phyloP scores from a whole-genome alignment of 2,797 vertebrate species.

The Discoglossus pictus region DNA sequence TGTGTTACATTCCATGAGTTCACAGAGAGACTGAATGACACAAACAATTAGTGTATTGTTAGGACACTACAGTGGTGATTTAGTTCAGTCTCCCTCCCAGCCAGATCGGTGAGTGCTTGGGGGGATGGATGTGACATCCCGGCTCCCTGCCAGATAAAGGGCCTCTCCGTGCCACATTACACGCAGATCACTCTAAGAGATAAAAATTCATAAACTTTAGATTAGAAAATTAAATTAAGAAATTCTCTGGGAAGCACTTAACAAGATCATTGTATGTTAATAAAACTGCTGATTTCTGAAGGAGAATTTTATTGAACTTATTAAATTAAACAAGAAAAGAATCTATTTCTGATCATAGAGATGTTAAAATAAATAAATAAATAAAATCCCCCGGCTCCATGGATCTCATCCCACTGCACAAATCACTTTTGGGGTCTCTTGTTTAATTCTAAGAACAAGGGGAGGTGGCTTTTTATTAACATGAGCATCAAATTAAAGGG shows the following conservation, averaged over 20 bases:
- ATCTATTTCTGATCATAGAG: slow-evolving; percentile 34
- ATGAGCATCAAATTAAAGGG: too few relatives aligned
- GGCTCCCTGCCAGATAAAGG: background rate
- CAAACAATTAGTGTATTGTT: too few relatives aligned
- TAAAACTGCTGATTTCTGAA: slow-evolving; percentile 41
- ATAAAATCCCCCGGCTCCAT: too few relatives aligned
- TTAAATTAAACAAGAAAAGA: slow-evolving; percentile 42
- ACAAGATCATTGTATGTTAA: slow-evolving; percentile 35
- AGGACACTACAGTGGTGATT: too few relatives aligned
- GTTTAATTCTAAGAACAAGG: too few relatives aligned
- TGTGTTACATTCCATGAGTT: too few relatives aligned
- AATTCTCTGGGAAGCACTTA: slow-evolving; percentile 39
- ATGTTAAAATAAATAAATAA: background rate
- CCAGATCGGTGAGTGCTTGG: background rate
- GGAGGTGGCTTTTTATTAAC: too few relatives aligned
- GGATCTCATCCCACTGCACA: too few relatives aligned
- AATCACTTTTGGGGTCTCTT: too few relatives aligned
- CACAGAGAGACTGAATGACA: too few relatives aligned
- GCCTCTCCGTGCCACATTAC: background rate
- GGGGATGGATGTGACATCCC: background rate
- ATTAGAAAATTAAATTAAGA: slow-evolving; percentile 41
- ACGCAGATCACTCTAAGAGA: slow-evolving; percentile 12
- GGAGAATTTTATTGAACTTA: slow-evolving; percentile 41
- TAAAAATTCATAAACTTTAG: slow-evolving; percentile 42
- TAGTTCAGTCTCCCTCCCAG: too few relatives aligned